These are phyloP conservation scores for Melinaea menophilus DNA, from an alignment of 2,888 invertebrate species.

Conservation along the genomic window DNA sequence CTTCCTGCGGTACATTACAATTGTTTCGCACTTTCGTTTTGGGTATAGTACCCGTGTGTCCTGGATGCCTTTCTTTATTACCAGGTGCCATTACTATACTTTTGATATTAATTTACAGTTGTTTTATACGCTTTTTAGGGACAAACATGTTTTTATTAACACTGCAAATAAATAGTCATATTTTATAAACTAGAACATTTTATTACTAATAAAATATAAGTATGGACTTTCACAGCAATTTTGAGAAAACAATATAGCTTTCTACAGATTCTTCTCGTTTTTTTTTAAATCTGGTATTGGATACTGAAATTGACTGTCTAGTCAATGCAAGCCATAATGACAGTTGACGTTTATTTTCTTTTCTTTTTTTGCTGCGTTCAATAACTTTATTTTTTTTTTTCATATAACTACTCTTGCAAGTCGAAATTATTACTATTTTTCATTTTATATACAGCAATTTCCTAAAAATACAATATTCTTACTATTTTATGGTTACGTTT, in stretches of 20 bases:
- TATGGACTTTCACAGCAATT: no score
- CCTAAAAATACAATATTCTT: no score
- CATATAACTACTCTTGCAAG: no score
- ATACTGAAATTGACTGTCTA: slow-evolving; percentile 14
- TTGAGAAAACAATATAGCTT: no score
- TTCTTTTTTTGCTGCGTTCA: slow-evolving; percentile 9
- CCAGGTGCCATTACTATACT: slow-evolving; percentile 70
- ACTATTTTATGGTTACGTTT: no score
- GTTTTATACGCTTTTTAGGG: slow-evolving; percentile 22
- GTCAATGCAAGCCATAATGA: slow-evolving; percentile 29
- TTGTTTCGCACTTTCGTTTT: slow-evolving; percentile 80
- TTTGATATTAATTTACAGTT: slow-evolving; percentile 12
- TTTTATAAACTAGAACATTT: background rate
- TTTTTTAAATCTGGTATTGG: slow-evolving; percentile 13
- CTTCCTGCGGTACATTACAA: slow-evolving; percentile 79
- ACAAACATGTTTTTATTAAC: slow-evolving; percentile 15
- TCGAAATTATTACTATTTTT: no score
- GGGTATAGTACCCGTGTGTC: slow-evolving; percentile 82
- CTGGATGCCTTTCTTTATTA: slow-evolving; percentile 71
- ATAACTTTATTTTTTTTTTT: no score
- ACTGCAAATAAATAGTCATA: background rate
- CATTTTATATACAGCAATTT: no score
- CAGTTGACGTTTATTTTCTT: slow-evolving; percentile 22
- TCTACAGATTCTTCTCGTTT: slow-evolving; percentile 8
- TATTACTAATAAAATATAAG: background rate